Percentiles rank a stretch among this genome's conserved stretches.
Evolutionary conservation across 1,140 invertebrate genomes (phyloP).

Genomic region (Penaeus japonicus): DNA sequence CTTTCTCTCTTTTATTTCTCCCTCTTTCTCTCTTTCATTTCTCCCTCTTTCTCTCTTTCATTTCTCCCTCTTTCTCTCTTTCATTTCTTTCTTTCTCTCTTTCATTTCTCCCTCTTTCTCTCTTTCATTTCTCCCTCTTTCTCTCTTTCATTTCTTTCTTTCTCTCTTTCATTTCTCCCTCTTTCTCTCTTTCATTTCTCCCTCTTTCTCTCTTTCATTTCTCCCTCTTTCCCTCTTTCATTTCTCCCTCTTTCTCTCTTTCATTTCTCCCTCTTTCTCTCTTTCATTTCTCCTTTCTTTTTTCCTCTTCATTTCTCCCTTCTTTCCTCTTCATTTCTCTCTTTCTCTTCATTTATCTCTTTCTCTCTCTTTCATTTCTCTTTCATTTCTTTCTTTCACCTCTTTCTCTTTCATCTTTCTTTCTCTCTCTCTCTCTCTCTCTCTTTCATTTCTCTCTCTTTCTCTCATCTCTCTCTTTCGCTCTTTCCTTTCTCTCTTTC

Average conservation of each 20-base stretch:
- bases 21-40: not conserved
- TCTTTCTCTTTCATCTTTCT: too few relatives aligned
- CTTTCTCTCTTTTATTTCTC: too few relatives aligned
- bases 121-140: too few relatives aligned
- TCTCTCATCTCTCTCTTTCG: not conserved
- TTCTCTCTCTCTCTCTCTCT: not conserved
- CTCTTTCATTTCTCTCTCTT: not conserved
- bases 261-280: too few relatives aligned
- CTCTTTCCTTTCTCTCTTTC: too few relatives aligned
- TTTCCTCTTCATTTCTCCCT: not conserved
- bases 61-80: not conserved
- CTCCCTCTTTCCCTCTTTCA: not conserved
- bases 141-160: not conserved
- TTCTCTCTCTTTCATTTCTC: not conserved
- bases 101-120: not conserved
- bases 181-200: not conserved
- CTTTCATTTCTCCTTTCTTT: too few relatives aligned
- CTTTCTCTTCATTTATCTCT: too few relatives aligned
- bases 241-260: too few relatives aligned
- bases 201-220: too few relatives aligned
- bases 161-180: not conserved
- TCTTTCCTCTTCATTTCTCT: not conserved
- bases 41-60: too few relatives aligned
- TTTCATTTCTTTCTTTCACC: not conserved
- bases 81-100: not conserved